Percentiles rank a stretch among this genome's conserved stretches.
phyloP scores from a whole-genome alignment of 2,113 vertebrate species.

The Nipponia nippon region DNA sequence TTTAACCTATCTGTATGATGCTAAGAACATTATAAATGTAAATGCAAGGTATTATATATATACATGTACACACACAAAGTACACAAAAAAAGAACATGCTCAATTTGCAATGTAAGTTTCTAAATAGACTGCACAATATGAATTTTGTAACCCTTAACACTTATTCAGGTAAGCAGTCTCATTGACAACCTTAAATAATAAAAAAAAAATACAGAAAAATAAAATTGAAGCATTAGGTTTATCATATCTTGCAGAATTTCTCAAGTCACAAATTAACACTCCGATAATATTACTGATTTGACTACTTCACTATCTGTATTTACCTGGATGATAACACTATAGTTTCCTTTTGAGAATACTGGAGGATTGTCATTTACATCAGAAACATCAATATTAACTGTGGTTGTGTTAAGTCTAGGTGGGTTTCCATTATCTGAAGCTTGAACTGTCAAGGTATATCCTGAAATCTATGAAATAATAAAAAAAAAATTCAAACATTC shows the following conservation, averaged over 20 bases:
- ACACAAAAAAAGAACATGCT: not conserved
- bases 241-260: not conserved
- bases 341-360: slow-evolving; percentile 90
- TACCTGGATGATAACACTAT: slow-evolving; percentile 95
- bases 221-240: not conserved
- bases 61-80: accelerated
- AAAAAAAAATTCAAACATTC: not conserved
- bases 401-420: slow-evolving; percentile 78
- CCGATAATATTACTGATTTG: not conserved
- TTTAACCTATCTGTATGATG: not conserved
- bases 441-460: slow-evolving; percentile 89
- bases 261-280: not conserved
- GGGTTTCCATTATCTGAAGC: slow-evolving; percentile 88
- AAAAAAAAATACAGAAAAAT: not conserved
- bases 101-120: not conserved
- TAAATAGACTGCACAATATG: not conserved
- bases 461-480: slow-evolving; percentile 82
- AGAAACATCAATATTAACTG: slow-evolving; percentile 94
- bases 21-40: not conserved
- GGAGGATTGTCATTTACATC: slow-evolving; percentile 97
- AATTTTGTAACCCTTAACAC: not conserved
- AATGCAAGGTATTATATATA: not conserved
- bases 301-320: not conserved
- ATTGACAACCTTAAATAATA: not conserved
- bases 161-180: not conserved